Evolutionary conservation across 2,113 vertebrate species (phyloP).

Genomic region (Onychostoma macrolepis): DNA sequence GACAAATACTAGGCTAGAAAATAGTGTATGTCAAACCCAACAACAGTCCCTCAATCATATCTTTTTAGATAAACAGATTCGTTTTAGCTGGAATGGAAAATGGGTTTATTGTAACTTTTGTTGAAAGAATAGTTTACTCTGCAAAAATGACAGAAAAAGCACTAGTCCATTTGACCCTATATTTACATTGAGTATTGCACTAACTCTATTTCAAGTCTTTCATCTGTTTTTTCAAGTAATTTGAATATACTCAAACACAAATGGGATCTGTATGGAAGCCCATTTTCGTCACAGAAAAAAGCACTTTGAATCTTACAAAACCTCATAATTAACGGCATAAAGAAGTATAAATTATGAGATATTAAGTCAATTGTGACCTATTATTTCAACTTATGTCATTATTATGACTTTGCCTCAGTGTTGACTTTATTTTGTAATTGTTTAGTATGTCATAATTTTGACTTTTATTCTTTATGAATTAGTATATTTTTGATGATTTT

Average conservation of each 20-base stretch:
- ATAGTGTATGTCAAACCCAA: not conserved
- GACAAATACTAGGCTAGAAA: conserved; percentile 44
- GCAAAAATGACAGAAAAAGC: not conserved
- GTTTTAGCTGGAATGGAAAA: not conserved
- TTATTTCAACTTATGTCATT: not conserved
- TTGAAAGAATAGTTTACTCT: not conserved
- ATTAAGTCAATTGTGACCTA: not conserved
- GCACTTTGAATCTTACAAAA: not conserved
- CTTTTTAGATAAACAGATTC: not conserved
- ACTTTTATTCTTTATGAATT: not conserved
- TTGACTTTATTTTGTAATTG: not conserved
- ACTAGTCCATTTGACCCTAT: not conserved
- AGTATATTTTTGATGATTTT: not conserved
- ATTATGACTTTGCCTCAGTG: not conserved
- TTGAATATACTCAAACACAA: not conserved
- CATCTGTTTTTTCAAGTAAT: not conserved
- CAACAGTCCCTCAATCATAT: not conserved
- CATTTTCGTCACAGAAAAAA: not conserved
- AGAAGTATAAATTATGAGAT: not conserved
- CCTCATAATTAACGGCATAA: too few relatives aligned
- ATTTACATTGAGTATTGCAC: too few relatives aligned
- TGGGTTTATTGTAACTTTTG: not conserved
- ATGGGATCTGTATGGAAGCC: not conserved
- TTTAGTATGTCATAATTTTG: not conserved
- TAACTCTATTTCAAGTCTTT: not conserved